Conservation (phyloP, 2,113 vertebrate genomes). For the Phalacrocorax brasilianus region DNA sequence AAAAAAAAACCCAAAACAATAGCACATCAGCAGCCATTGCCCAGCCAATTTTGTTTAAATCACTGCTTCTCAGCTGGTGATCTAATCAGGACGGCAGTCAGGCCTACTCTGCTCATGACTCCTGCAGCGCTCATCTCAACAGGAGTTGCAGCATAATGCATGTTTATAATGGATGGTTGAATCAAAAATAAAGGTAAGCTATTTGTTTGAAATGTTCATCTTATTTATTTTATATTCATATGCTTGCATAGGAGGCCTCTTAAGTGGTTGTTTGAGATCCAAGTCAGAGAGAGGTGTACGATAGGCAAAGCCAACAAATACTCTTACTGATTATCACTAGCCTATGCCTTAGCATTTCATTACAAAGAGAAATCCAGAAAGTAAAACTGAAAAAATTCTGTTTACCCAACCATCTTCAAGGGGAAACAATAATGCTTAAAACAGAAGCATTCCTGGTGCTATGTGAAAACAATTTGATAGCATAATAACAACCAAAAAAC, state of each 20-base stretch:
- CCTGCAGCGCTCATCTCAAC: conserved; percentile 23
- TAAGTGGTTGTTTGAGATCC: not conserved
- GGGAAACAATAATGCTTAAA: not conserved
- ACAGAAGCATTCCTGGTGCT: not conserved
- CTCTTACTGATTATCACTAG: not conserved
- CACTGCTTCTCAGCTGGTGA: conserved; percentile 39
- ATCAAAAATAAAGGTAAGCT: conserved; percentile 68
- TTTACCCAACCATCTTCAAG: not conserved
- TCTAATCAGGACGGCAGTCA: conserved; percentile 55
- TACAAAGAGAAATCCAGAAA: not conserved
- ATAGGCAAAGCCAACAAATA: not conserved
- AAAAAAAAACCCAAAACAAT: not conserved
- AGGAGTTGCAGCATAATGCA: conserved; percentile 50
- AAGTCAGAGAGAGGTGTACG: not conserved
- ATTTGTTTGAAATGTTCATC: conserved; percentile 48
- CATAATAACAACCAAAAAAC: rapidly evolving
- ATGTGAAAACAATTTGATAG: not conserved
- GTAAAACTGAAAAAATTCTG: not conserved
- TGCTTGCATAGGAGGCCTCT: conserved; percentile 19
- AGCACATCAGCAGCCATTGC: not conserved
- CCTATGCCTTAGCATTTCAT: not conserved
- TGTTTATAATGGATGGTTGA: conserved; percentile 46
- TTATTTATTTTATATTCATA: conserved; percentile 37
- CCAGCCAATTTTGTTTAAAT: conserved; percentile 62
- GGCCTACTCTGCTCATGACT: conserved; percentile 19